Conservation (phyloP, 2,797 vertebrate genomes). For the Coranthus polyacanthus region DNA sequence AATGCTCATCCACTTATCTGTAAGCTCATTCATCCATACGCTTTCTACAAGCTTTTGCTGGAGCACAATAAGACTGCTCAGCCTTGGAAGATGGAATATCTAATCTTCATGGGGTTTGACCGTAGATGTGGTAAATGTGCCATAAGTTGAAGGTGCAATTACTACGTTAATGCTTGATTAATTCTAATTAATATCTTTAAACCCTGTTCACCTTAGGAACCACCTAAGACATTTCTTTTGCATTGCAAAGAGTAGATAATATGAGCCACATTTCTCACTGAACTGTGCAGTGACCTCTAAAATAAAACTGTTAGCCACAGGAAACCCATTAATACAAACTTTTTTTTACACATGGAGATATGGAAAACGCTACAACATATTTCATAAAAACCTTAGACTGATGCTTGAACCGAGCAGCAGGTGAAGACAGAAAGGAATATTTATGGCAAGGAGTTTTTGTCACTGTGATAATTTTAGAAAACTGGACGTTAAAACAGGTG, state of each 20-base stretch:
- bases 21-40: slow-evolving; percentile 48
- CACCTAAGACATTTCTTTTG: no score
- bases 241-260: no score
- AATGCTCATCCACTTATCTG: slow-evolving; percentile 49
- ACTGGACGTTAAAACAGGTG: slow-evolving; percentile 11
- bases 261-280: no score
- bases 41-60: slow-evolving; percentile 32
- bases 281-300: no score
- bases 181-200: neutral
- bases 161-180: slow-evolving; percentile 11
- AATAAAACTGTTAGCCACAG: no score
- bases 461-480: neutral
- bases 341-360: neutral
- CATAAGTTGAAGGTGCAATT: slow-evolving; percentile 9
- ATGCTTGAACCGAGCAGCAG: no score
- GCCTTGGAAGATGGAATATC: slow-evolving; percentile 21
- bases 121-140: slow-evolving; percentile 27
- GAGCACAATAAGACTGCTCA: slow-evolving; percentile 14
- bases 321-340: no score
- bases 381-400: neutral
- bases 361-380: slow-evolving; percentile 8
- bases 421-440: no score
- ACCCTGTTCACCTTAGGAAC: neutral
- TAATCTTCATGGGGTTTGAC: slow-evolving; percentile 13
- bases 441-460: neutral